Conservation (phyloP, 2,113 vertebrate genomes). For the Aldabrachelys gigantea region DNA sequence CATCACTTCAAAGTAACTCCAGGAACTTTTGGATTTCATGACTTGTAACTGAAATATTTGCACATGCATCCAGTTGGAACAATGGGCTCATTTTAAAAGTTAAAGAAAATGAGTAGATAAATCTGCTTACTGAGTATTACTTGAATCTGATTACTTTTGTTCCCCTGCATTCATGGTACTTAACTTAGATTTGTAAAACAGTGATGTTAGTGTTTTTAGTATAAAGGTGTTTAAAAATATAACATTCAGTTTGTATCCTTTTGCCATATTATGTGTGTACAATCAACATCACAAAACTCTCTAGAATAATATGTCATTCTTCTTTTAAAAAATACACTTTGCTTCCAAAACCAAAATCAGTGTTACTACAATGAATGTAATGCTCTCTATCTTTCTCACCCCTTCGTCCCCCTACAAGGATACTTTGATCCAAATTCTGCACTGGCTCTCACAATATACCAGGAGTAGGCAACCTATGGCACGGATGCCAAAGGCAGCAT, state of each 20-base stretch:
- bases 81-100: background rate
- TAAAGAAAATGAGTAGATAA: background rate
- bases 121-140: background rate
- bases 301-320: background rate
- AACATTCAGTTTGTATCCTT: too few relatives aligned
- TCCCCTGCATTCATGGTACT: background rate
- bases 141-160: background rate
- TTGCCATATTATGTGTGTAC: too few relatives aligned
- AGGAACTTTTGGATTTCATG: too few relatives aligned
- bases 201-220: background rate
- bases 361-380: background rate
- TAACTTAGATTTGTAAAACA: background rate
- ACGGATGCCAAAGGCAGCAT: too few relatives aligned
- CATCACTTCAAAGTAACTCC: too few relatives aligned
- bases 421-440: background rate
- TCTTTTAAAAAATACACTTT: background rate
- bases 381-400: background rate
- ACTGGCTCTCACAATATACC: background rate
- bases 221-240: background rate
- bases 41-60: too few relatives aligned
- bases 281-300: background rate
- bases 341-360: background rate
- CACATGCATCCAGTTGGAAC: too few relatives aligned
- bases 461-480: too few relatives aligned
- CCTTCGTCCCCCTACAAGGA: background rate